Conservation (phyloP, 2,113 vertebrate genomes). For the Eretmochelys imbricata region DNA sequence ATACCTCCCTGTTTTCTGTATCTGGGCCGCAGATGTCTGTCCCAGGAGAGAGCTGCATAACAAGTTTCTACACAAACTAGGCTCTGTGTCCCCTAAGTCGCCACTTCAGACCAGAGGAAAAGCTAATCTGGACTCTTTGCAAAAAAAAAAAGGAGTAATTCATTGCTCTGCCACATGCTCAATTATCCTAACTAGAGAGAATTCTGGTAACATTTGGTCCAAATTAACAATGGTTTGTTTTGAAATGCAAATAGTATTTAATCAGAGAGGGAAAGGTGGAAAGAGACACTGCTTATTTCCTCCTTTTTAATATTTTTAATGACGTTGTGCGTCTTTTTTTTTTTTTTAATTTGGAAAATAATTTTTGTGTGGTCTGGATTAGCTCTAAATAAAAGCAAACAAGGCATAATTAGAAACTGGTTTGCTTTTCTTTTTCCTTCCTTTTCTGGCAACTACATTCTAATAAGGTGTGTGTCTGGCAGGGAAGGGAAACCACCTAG, state of each 20-base stretch:
- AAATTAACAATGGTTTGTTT: conserved; percentile 74
- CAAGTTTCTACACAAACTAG: neutral
- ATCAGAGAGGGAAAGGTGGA: conserved; percentile 74
- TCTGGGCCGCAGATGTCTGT: neutral
- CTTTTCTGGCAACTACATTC: neutral
- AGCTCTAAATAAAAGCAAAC: conserved; percentile 78
- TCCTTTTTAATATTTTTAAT: conserved; percentile 45
- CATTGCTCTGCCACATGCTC: neutral
- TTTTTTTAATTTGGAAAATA: conserved; percentile 29
- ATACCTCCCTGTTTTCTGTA: rapidly evolving
- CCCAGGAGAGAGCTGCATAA: rapidly evolving
- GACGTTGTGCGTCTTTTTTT: conserved; percentile 47
- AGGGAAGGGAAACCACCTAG: neutral
- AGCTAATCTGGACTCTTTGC: neutral
- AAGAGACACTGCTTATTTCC: conserved; percentile 47
- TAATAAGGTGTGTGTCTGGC: neutral
- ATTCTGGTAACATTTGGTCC: conserved; percentile 61
- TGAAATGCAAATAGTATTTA: conserved; percentile 73
- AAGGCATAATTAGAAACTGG: conserved; percentile 72
- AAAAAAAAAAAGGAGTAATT: neutral
- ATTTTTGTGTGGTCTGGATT: conserved; percentile 69
- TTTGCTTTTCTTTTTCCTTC: conserved; percentile 2
- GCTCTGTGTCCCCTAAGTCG: neutral
- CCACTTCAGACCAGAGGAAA: neutral
- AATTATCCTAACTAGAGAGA: neutral